A percentile compares a stretch with the other conserved stretches of the same genome.
Conservation (phyloP, 2,797 vertebrate genomes). For the Okamejei kenojei region DNA sequence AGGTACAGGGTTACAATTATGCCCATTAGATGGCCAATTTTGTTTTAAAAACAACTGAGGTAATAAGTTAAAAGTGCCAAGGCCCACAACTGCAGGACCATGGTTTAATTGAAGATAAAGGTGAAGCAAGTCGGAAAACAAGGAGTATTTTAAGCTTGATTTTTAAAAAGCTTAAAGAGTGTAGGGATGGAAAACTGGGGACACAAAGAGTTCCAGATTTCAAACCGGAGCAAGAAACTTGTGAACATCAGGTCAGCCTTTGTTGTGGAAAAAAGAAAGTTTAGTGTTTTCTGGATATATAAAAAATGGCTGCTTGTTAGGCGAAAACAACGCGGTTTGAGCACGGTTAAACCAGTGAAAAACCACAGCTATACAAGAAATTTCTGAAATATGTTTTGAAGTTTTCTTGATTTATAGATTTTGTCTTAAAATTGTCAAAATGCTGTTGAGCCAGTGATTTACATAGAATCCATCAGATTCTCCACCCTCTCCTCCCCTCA, state of each 20-base stretch:
- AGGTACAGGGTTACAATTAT: slow-evolving; percentile 9
- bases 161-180: slow-evolving; percentile 1
- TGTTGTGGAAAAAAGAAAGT: background rate
- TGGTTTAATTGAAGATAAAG: background rate
- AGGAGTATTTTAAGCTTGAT: background rate
- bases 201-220: background rate
- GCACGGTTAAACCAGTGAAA: background rate
- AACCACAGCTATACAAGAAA: background rate
- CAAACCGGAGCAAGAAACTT: background rate
- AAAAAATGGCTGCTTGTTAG: background rate
- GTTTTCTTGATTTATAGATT: background rate
- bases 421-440: background rate
- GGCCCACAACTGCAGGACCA: background rate
- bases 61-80: slow-evolving; percentile 1
- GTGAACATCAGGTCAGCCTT: no score
- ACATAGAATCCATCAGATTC: background rate
- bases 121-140: background rate
- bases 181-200: background rate
- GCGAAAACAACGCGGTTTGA: background rate
- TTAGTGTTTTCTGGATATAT: slow-evolving; percentile 31
- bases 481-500: background rate
- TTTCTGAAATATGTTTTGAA: slow-evolving; percentile 7
- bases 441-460: background rate
- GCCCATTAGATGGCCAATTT: background rate
- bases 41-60: background rate